Conservation (phyloP, 2,888 invertebrate genomes). For the Volucella bombylans region DNA sequence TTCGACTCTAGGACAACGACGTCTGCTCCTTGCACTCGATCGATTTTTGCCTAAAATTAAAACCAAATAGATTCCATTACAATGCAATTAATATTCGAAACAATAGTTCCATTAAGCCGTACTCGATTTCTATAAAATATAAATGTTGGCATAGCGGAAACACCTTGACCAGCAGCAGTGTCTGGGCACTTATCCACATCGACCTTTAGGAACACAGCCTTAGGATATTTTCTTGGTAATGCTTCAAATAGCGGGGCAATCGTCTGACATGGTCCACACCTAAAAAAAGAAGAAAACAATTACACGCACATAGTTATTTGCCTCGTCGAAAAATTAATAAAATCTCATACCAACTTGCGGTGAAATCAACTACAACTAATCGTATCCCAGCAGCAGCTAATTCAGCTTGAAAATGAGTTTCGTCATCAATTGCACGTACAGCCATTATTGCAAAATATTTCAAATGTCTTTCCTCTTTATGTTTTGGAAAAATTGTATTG, state of each 20-base stretch:
- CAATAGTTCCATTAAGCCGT: slow-evolving; percentile 69
- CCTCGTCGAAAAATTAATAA: neutral
- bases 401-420: slow-evolving; percentile 91
- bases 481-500: slow-evolving; percentile 9
- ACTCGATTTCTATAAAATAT: slow-evolving; percentile 94
- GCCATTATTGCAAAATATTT: slow-evolving; percentile 77
- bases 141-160: slow-evolving; percentile 99
- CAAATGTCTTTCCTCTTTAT: slow-evolving; percentile 7
- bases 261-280: slow-evolving; percentile 98
- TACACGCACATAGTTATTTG: slow-evolving; percentile 16
- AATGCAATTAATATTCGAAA: neutral
- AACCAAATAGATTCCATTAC: neutral
- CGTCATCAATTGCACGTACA: slow-evolving; percentile 81
- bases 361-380: slow-evolving; percentile 96
- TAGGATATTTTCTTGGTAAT: slow-evolving; percentile 92
- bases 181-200: slow-evolving; percentile 94
- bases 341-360: slow-evolving; percentile 90
- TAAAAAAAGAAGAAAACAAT: slow-evolving; percentile 78
- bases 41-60: slow-evolving; percentile 88
- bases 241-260: slow-evolving; percentile 97
- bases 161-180: slow-evolving; percentile 92
- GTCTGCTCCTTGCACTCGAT: slow-evolving; percentile 94
- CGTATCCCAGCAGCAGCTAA: slow-evolving; percentile 92
- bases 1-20: slow-evolving; percentile 91
- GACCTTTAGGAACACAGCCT: slow-evolving; percentile 95